Evolutionary conservation across 2,113 vertebrate genomes (phyloP).

Genomic region (Cephalopholis sonnerati): DNA sequence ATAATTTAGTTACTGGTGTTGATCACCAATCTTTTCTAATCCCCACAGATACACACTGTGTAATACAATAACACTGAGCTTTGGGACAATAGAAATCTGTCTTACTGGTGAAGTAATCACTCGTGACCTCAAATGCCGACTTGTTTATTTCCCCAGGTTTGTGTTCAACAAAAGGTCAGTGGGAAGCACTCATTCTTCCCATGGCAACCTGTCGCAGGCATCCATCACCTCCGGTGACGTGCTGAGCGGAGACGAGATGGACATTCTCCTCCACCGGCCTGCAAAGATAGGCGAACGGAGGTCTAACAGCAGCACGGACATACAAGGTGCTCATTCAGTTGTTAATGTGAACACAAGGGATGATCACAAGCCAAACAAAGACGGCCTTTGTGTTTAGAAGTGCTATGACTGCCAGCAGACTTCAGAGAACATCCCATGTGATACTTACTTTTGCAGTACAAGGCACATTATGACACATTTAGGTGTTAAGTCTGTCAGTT

Average conservation of each 20-base stretch:
- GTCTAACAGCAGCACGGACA: slow-evolving; percentile 89
- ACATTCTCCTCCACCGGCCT: slow-evolving; percentile 79
- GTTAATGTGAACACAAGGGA: not conserved
- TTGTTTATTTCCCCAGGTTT: slow-evolving; percentile 78
- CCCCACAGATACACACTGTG: not conserved
- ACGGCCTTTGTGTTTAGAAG: not conserved
- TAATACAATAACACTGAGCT: not conserved
- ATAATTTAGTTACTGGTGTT: slow-evolving; percentile 16
- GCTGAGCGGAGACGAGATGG: slow-evolving; percentile 88
- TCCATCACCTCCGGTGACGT: slow-evolving; percentile 86
- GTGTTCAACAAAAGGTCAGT: slow-evolving; percentile 86
- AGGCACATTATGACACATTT: no score
- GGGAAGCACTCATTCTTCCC: slow-evolving; percentile 86
- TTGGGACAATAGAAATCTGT: not conserved
- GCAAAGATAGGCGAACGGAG: slow-evolving; percentile 86
- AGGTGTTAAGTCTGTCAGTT: no score
- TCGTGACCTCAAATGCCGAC: not conserved
- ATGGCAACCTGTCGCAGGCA: slow-evolving; percentile 90
- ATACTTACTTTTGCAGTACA: not conserved
- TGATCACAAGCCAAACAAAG: not conserved
- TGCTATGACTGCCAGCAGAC: not conserved
- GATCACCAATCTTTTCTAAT: slow-evolving; percentile 11
- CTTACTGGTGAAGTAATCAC: not conserved
- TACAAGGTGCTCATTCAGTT: slow-evolving; percentile 84
- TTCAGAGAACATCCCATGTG: not conserved